Percentiles rank a stretch among this genome's conserved stretches.
Conservation (phyloP, 1,140 invertebrate genomes). For the Eurosta solidaginis region DNA sequence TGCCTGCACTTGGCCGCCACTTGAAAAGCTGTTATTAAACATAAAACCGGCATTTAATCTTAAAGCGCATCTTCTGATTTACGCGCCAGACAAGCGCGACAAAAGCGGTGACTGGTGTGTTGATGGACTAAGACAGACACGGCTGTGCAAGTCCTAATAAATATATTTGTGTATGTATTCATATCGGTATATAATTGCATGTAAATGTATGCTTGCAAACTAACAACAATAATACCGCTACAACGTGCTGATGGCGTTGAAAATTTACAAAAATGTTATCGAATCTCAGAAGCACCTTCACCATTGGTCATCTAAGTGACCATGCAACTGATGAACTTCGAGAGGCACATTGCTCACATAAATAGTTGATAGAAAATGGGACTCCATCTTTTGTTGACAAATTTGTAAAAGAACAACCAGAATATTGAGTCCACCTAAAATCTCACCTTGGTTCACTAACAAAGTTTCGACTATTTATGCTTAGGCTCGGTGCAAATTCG, state of each 20-base stretch:
- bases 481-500: too few relatives aligned
- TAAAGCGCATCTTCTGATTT: slow-evolving; percentile 23
- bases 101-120: background rate
- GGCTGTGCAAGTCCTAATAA: background rate
- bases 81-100: slow-evolving; percentile 3
- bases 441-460: too few relatives aligned
- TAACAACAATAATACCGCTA: background rate
- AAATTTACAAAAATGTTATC: slow-evolving; percentile 27
- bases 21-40: slow-evolving; percentile 20
- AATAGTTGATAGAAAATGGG: too few relatives aligned
- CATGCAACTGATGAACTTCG: background rate
- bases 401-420: too few relatives aligned
- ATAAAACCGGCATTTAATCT: slow-evolving; percentile 27
- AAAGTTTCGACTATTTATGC: too few relatives aligned
- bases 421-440: too few relatives aligned
- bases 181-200: background rate
- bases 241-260: slow-evolving; percentile 19
- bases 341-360: background rate
- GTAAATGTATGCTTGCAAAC: background rate
- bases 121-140: background rate
- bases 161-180: too few relatives aligned
- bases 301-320: background rate
- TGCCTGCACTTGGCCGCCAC: background rate
- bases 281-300: background rate
- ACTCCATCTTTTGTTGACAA: too few relatives aligned